Evolutionary conservation across 1,140 invertebrate genomes (phyloP).

Genomic region (Caenorhabditis briggsae): DNA sequence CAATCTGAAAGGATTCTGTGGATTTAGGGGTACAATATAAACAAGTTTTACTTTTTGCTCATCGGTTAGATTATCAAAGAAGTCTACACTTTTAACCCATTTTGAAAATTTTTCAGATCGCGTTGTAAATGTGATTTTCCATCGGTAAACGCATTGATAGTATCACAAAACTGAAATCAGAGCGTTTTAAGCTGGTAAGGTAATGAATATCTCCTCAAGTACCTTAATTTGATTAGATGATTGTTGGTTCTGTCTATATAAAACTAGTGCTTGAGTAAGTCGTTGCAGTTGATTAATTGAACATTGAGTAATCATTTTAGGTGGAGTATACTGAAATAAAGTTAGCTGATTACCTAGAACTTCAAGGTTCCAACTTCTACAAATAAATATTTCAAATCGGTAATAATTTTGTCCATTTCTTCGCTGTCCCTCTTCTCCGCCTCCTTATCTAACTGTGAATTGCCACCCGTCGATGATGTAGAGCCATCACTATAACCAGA

Average conservation of each 20-base stretch:
- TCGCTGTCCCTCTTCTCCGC: slow-evolving; percentile 3
- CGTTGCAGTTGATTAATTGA: slow-evolving; percentile 44
- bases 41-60: slow-evolving; percentile 22
- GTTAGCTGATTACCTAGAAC: background rate
- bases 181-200: background rate
- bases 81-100: slow-evolving; percentile 44
- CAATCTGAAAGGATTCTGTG: slow-evolving; percentile 2
- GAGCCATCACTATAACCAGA: slow-evolving; percentile 43
- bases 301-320: slow-evolving; percentile 32
- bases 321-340: slow-evolving; percentile 16
- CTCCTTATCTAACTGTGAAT: slow-evolving; percentile 20
- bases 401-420: slow-evolving; percentile 45
- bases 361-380: slow-evolving; percentile 17
- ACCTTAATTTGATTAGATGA: slow-evolving; percentile 42
- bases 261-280: slow-evolving; percentile 19
- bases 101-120: slow-evolving; percentile 27
- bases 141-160: slow-evolving; percentile 16
- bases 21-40: too few relatives aligned
- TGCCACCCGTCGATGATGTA: slow-evolving; percentile 30
- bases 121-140: slow-evolving; percentile 10
- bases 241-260: slow-evolving; percentile 21
- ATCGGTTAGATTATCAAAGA: slow-evolving; percentile 13
- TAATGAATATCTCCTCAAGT: background rate
- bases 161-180: slow-evolving; percentile 22
- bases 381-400: slow-evolving; percentile 43